These are phyloP conservation scores for Cygnus atratus DNA, from an alignment of 2,113 vertebrate species.

Conservation along the genomic window DNA sequence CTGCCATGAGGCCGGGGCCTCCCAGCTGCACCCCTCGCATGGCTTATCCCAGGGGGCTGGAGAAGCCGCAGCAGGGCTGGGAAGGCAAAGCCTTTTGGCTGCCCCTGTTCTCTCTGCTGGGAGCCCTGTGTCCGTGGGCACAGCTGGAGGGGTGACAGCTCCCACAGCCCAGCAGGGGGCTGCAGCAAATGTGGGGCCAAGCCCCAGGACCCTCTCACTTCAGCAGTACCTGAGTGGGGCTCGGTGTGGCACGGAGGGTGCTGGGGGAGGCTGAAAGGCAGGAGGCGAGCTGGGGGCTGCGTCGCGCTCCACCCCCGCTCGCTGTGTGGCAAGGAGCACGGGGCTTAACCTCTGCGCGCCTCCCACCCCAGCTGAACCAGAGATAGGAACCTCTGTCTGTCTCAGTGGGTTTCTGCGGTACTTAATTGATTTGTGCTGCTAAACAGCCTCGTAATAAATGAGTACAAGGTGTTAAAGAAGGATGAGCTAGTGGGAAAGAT, in stretches of 20 bases:
- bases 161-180: too few species aligned
- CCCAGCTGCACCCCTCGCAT: too few species aligned
- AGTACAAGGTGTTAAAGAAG: constrained; percentile 55
- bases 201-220: too few species aligned
- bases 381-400: not conserved
- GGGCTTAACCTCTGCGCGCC: not conserved
- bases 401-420: constrained; percentile 9
- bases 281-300: not conserved
- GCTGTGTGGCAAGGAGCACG: not conserved
- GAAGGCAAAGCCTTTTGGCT: too few species aligned
- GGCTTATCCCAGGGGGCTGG: too few species aligned
- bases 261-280: not conserved
- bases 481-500: not conserved
- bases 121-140: too few species aligned
- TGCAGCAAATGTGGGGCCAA: too few species aligned
- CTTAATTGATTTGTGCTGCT: constrained; percentile 34
- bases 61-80: too few species aligned
- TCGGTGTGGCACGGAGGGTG: not conserved
- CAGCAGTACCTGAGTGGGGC: not conserved
- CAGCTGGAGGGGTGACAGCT: too few species aligned
- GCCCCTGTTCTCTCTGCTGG: too few species aligned
- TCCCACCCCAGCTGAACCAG: not conserved
- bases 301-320: rapidly evolving
- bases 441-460: not conserved
- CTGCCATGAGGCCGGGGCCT: too few species aligned